A percentile compares a stretch with the other conserved stretches of the same genome.
Evolutionary conservation across 2,797 vertebrate genomes (phyloP).

Genomic region (Dermochelys coriacea): DNA sequence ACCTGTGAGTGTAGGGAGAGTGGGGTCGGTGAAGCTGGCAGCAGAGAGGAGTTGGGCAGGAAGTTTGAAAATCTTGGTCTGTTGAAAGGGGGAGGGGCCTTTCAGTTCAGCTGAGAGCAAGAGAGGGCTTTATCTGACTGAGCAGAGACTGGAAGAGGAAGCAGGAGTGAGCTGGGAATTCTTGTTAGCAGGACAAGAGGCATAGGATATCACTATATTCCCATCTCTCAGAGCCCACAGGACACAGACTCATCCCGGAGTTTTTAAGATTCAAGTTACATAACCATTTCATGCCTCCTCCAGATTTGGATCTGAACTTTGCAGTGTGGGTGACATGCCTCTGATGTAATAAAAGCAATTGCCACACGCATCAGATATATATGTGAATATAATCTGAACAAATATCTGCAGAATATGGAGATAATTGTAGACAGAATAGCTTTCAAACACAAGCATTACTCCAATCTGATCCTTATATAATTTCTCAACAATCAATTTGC

Average conservation of each 20-base stretch:
- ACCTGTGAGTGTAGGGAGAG: background rate
- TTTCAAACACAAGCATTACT: background rate
- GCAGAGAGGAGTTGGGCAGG: background rate
- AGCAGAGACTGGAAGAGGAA: background rate
- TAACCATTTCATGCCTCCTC: background rate
- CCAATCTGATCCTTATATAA: background rate
- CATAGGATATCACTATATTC: background rate
- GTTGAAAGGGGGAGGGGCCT: background rate
- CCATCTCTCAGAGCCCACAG: background rate
- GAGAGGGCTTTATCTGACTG: background rate
- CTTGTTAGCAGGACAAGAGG: background rate
- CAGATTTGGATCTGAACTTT: background rate
- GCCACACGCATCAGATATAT: accelerated
- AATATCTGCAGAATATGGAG: background rate
- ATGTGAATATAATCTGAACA: background rate
- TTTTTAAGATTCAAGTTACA: background rate
- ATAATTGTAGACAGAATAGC: background rate
- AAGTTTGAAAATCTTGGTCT: slow-evolving; percentile 30
- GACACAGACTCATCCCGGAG: background rate
- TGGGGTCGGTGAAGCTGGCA: background rate
- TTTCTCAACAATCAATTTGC: background rate
- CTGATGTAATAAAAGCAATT: background rate
- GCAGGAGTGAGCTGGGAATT: background rate
- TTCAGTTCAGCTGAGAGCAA: background rate
- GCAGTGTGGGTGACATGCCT: background rate